Conservation (phyloP, 1,140 invertebrate genomes). For the Leptinotarsa lineolata region DNA sequence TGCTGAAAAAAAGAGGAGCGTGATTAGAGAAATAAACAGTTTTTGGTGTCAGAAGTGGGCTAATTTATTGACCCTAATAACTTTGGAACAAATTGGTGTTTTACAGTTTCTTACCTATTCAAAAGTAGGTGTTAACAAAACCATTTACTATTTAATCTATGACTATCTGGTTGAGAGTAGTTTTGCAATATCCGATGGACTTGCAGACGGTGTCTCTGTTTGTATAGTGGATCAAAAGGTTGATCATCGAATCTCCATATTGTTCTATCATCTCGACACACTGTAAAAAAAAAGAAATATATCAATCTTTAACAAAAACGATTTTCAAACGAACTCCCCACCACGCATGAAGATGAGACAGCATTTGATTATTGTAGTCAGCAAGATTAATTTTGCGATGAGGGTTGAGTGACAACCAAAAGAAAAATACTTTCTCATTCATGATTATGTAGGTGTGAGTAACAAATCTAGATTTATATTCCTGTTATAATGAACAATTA, state of each 20-base stretch:
- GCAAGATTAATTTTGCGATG: neutral
- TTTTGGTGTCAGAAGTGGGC: no score
- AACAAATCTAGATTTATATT: no score
- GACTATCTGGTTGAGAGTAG: neutral
- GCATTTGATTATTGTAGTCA: neutral
- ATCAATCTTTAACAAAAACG: neutral
- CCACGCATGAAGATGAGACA: neutral
- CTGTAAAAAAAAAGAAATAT: conserved; percentile 24
- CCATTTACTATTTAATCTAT: conserved; percentile 19
- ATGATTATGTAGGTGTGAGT: no score
- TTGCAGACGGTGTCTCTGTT: conserved; percentile 35
- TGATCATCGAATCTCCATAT: conserved; percentile 26
- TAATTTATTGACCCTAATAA: neutral
- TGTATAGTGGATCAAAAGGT: conserved; percentile 4
- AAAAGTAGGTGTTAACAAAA: neutral
- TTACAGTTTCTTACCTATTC: neutral
- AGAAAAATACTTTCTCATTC: no score
- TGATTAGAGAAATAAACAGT: no score
- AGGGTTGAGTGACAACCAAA: neutral
- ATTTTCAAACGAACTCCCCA: neutral
- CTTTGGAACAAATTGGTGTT: neutral
- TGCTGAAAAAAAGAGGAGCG: neutral
- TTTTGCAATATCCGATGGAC: conserved; percentile 38
- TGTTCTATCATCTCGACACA: conserved; percentile 29
- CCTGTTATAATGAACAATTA: no score